phyloP scores from a whole-genome alignment of 2,113 vertebrate genomes.

The Mormoops blainvillei region DNA sequence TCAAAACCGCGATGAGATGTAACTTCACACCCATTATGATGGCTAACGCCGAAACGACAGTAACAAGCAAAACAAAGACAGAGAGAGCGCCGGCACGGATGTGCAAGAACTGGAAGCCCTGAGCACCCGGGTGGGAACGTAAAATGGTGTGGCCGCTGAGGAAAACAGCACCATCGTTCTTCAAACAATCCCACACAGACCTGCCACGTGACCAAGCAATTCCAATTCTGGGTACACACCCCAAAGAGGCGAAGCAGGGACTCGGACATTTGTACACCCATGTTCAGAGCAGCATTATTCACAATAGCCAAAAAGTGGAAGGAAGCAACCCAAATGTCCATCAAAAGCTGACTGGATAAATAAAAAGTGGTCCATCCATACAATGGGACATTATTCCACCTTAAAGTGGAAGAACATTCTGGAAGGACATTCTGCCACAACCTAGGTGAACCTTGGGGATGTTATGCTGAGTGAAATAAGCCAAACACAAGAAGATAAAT shows the following conservation, averaged over 20 bases:
- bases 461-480: not conserved
- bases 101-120: accelerated
- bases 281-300: accelerated
- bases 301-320: not conserved
- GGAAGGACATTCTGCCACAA: not conserved
- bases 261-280: accelerated
- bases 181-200: not conserved
- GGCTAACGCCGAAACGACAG: not conserved
- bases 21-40: accelerated
- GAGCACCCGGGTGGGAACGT: accelerated
- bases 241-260: not conserved
- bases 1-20: not conserved
- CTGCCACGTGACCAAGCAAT: accelerated
- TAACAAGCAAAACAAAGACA: not conserved
- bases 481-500: not conserved
- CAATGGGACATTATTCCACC: accelerated
- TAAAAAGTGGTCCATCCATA: accelerated
- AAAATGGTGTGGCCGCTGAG: accelerated
- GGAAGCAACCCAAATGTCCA: no score
- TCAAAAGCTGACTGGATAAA: accelerated
- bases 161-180: accelerated
- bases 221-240: not conserved
- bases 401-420: not conserved
- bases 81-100: accelerated
- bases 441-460: not conserved